Conservation (phyloP, 2,113 vertebrate species). For the Setophaga petechia region DNA sequence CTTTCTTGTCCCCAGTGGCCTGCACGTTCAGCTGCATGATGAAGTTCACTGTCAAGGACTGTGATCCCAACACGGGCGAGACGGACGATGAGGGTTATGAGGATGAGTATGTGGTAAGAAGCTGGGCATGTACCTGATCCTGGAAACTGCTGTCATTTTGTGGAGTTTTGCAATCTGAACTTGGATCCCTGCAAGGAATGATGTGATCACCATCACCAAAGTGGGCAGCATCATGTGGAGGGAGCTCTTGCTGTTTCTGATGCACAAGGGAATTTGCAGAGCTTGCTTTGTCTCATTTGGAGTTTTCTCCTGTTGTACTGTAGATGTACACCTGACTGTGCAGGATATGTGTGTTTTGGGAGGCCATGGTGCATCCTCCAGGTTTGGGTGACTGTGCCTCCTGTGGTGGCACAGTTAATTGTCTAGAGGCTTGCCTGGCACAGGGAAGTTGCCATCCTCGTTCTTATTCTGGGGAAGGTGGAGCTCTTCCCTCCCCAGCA, state of each 20-base stretch:
- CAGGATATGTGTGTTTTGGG: neutral
- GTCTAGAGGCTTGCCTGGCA: neutral
- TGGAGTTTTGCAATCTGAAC: neutral
- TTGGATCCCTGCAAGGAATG: neutral
- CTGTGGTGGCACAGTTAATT: neutral
- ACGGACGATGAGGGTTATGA: constrained; percentile 79
- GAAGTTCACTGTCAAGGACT: constrained; percentile 85
- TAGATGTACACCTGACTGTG: neutral
- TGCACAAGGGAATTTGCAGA: neutral
- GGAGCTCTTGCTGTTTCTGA: neutral
- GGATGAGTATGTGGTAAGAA: constrained; percentile 85
- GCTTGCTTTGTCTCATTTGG: neutral
- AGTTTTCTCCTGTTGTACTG: neutral
- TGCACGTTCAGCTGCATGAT: constrained; percentile 84
- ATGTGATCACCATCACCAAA: neutral
- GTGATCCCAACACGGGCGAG: constrained; percentile 81
- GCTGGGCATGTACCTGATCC: neutral
- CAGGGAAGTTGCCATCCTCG: neutral
- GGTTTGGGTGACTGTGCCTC: neutral
- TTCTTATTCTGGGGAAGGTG: neutral
- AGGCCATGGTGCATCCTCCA: neutral
- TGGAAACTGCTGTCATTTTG: neutral
- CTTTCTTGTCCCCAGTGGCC: constrained; percentile 64
- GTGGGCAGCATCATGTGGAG: neutral
- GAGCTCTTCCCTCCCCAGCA: neutral